phyloP scores from a whole-genome alignment of 2,797 vertebrate genomes.

The Stomatorhinus walkeri region DNA sequence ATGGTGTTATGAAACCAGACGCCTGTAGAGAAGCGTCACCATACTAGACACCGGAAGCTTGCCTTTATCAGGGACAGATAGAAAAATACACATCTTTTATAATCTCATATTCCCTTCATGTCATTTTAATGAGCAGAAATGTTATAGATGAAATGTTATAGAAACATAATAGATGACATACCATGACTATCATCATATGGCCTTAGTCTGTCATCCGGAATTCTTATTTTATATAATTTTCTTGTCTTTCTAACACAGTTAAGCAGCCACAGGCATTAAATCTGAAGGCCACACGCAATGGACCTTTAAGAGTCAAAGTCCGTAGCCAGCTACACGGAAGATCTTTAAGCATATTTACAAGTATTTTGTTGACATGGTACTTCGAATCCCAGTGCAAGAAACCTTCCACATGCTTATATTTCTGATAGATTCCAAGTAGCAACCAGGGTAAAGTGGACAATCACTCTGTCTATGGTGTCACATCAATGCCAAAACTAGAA shows the following conservation, averaged over 20 bases:
- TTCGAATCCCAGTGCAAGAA: neutral
- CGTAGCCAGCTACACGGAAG: neutral
- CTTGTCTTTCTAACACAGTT: neutral
- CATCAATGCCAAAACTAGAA: neutral
- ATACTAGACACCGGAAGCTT: neutral
- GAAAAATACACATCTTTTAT: neutral
- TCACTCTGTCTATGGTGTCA: neutral
- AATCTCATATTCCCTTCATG: neutral
- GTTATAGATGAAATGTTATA: conserved; percentile 18
- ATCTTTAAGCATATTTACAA: neutral
- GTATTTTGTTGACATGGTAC: neutral
- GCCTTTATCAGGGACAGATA: neutral
- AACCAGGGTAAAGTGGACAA: neutral
- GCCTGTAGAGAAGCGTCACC: neutral
- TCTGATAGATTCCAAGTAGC: neutral
- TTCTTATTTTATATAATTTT: neutral
- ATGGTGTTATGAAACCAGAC: conserved; percentile 1
- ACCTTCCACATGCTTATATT: neutral
- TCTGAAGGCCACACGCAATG: neutral
- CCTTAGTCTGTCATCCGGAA: neutral
- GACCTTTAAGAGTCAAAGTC: conserved; percentile 3
- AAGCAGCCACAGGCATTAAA: neutral
- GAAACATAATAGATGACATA: neutral
- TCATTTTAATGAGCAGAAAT: neutral
- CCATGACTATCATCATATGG: neutral